Percentiles rank a stretch among this genome's conserved stretches.
These are phyloP conservation scores for Corythoichthys intestinalis DNA, from an alignment of 2,113 vertebrate species.

Conservation along the genomic window DNA sequence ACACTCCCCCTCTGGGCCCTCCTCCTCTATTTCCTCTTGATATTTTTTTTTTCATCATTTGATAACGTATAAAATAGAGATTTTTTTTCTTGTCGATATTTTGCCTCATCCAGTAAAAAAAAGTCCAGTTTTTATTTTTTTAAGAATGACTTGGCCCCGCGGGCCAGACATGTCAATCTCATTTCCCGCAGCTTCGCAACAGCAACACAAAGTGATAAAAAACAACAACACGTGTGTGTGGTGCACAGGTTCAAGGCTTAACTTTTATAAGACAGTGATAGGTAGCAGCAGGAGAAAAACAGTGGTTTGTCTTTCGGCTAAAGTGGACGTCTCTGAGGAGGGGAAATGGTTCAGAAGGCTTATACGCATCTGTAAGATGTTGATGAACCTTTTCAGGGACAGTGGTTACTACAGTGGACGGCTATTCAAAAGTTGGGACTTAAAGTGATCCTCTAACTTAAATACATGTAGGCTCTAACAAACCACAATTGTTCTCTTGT, in stretches of 20 bases:
- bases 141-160: slow-evolving; percentile 66
- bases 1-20: slow-evolving; percentile 55
- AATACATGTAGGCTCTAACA: too few relatives aligned
- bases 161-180: slow-evolving; percentile 69
- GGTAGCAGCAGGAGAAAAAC: slow-evolving; percentile 29
- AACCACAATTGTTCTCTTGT: too few relatives aligned
- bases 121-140: slow-evolving; percentile 43
- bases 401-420: too few relatives aligned
- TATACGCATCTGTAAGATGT: too few relatives aligned
- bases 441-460: too few relatives aligned
- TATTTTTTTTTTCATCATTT: slow-evolving; percentile 63
- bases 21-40: slow-evolving; percentile 63
- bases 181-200: slow-evolving; percentile 67
- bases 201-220: slow-evolving; percentile 35
- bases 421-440: too few relatives aligned
- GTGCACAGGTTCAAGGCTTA: slow-evolving; percentile 52
- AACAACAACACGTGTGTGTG: slow-evolving; percentile 26
- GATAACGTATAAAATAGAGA: slow-evolving; percentile 70
- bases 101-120: slow-evolving; percentile 17
- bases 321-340: slow-evolving; percentile 35
- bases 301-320: slow-evolving; percentile 47
- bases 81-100: slow-evolving; percentile 32
- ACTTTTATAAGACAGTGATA: slow-evolving; percentile 56
- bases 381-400: too few relatives aligned
- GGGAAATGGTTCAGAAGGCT: neutral